These are phyloP conservation scores for Heliconius eleuchia DNA, from an alignment of 1,140 invertebrate genomes.

Conservation along the genomic window DNA sequence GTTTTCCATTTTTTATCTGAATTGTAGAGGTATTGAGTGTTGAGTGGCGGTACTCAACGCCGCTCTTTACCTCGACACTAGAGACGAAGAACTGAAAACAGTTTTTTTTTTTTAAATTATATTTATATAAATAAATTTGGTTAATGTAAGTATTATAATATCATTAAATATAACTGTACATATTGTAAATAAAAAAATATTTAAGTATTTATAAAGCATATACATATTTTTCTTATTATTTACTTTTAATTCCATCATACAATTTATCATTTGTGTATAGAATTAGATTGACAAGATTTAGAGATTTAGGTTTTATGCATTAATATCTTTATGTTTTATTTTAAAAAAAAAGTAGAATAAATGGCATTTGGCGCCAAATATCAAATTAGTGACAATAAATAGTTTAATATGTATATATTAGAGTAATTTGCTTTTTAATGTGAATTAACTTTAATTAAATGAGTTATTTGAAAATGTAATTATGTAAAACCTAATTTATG, in stretches of 20 bases:
- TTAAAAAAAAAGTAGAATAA: constrained; percentile 18
- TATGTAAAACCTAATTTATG: not conserved
- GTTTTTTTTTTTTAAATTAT: too few relatives aligned
- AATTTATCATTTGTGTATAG: constrained; percentile 9
- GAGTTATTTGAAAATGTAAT: not conserved
- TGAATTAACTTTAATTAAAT: not conserved
- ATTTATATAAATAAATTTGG: not conserved
- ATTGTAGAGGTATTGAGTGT: too few relatives aligned
- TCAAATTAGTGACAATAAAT: constrained; percentile 39
- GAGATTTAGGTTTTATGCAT: not conserved
- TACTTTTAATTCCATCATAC: constrained; percentile 6
- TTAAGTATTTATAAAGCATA: constrained; percentile 18
- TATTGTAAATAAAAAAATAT: constrained; percentile 30
- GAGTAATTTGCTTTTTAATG: constrained; percentile 9
- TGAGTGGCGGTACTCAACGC: too few relatives aligned
- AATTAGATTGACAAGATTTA: not conserved
- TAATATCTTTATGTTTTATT: constrained; percentile 1
- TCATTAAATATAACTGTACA: constrained; percentile 21
- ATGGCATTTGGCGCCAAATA: constrained; percentile 24
- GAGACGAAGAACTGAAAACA: too few relatives aligned
- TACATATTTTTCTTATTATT: constrained; percentile 6
- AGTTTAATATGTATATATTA: constrained; percentile 26
- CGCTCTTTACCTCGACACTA: too few relatives aligned
- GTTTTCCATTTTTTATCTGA: too few relatives aligned
- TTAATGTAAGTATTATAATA: not conserved